A percentile compares a stretch with the other conserved stretches of the same genome.
Conservation (phyloP, 64 coral and sea anemone species). For the Acropora tenuis region DNA sequence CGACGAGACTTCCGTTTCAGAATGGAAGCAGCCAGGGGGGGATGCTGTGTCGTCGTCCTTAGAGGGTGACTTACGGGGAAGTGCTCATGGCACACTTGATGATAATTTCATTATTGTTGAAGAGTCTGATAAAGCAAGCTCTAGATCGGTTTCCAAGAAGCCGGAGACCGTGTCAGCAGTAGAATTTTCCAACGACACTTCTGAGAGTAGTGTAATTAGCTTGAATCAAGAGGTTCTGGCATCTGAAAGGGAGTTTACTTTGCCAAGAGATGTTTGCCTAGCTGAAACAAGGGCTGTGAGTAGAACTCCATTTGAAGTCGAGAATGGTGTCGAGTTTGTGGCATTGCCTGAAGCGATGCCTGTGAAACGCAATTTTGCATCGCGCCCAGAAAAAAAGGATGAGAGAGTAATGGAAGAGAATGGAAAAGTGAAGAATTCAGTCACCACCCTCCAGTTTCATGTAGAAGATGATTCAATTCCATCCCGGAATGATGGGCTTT, state of each 20-base stretch:
- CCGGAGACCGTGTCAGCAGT: background rate
- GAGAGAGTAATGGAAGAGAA: background rate
- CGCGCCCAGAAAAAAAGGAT: background rate
- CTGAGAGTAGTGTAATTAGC: background rate
- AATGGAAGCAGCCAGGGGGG: too few relatives aligned
- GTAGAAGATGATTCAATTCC: background rate
- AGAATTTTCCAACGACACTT: background rate
- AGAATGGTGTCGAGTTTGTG: background rate
- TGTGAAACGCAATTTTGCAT: background rate
- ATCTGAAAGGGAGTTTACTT: background rate
- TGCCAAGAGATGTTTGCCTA: background rate
- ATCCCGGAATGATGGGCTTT: background rate
- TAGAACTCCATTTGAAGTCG: background rate
- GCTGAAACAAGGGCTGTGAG: background rate
- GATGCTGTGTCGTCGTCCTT: too few relatives aligned
- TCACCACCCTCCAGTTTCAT: background rate
- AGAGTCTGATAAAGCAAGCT: background rate
- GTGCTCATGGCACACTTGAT: too few relatives aligned
- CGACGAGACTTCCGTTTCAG: background rate
- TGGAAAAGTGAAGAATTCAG: background rate
- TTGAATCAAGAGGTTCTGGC: background rate
- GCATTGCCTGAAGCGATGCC: background rate
- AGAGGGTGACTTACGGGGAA: too few relatives aligned
- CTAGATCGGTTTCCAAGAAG: background rate
- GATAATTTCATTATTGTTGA: background rate